phyloP scores from a whole-genome alignment of 1,140 invertebrate genomes.

The Drosophila serrata region DNA sequence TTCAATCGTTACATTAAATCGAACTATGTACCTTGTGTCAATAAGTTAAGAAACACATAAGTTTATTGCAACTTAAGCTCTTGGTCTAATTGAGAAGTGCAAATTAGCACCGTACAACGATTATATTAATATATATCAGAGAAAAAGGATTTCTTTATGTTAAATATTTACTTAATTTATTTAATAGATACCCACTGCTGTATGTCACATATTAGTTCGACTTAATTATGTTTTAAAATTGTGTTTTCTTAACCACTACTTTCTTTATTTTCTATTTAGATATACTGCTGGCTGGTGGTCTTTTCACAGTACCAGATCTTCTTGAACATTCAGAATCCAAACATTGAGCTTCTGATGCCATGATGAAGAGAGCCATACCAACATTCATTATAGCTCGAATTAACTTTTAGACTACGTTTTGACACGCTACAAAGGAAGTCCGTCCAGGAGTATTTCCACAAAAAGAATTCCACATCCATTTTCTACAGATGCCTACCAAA shows the following conservation, averaged over 20 bases:
- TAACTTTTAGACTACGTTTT: constrained; percentile 13
- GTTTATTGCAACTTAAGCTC: neutral
- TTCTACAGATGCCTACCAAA: constrained; percentile 39
- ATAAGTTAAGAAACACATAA: neutral
- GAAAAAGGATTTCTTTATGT: too few relatives aligned
- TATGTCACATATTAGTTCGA: neutral
- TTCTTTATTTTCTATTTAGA: constrained; percentile 86
- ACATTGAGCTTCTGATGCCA: constrained; percentile 92
- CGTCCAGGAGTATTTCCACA: constrained; percentile 38
- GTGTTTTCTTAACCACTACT: neutral
- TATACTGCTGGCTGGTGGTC: constrained; percentile 94
- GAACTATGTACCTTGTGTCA: neutral
- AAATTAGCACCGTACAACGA: too few relatives aligned
- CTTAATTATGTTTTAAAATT: neutral
- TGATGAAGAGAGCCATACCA: constrained; percentile 77
- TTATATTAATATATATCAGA: too few relatives aligned
- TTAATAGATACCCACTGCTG: neutral
- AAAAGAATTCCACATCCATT: constrained; percentile 33
- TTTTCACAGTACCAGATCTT: constrained; percentile 94
- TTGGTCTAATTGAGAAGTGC: too few relatives aligned
- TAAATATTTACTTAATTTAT: neutral
- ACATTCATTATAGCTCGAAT: constrained; percentile 20
- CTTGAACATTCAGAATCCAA: constrained; percentile 92
- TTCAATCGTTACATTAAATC: neutral
- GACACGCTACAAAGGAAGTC: constrained; percentile 17